phyloP scores from a whole-genome alignment of 2,113 vertebrate genomes.

The Crocuta crocuta region DNA sequence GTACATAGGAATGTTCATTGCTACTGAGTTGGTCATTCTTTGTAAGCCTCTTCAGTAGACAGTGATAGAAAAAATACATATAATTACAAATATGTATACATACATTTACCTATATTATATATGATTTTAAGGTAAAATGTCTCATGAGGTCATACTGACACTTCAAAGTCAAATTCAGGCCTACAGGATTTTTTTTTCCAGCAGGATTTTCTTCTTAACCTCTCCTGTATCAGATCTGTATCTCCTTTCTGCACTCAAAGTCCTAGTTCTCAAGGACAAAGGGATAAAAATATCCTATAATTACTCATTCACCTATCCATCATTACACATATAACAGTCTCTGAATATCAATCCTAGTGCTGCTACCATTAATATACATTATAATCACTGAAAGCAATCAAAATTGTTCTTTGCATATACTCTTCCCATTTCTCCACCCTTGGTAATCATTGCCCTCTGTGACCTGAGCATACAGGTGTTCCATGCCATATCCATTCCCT shows the following conservation, averaged over 20 bases:
- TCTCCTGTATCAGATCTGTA: background rate
- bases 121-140: background rate
- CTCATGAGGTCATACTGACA: background rate
- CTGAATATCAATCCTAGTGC: background rate
- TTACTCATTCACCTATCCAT: background rate
- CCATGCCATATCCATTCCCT: background rate
- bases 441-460: background rate
- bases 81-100: background rate
- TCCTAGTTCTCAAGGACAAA: slow-evolving; percentile 23
- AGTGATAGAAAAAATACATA: background rate
- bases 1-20: background rate
- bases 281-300: background rate
- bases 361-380: background rate
- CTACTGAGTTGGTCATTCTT: background rate
- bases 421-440: background rate
- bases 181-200: background rate
- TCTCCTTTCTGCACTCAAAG: background rate
- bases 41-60: background rate
- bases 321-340: background rate
- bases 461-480: background rate
- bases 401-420: background rate
- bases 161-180: slow-evolving; percentile 18
- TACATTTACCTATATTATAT: background rate
- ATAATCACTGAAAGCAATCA: slow-evolving; percentile 7
- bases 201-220: background rate